These are phyloP conservation scores for Thryonomys swinderianus DNA, from an alignment of 2,113 vertebrate species.

Conservation along the genomic window DNA sequence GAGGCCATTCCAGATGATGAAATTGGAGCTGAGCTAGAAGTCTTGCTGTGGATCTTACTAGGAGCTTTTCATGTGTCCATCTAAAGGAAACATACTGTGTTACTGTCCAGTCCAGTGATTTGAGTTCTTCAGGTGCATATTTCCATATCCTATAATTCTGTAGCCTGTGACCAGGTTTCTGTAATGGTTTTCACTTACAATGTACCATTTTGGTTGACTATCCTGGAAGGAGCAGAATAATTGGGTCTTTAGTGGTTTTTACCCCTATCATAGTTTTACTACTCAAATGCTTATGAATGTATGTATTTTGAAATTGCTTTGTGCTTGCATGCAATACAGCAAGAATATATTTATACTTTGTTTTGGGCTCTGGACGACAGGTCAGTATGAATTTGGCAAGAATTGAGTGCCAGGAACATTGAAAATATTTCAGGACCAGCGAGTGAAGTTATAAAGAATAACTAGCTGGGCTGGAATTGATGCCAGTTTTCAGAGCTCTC, in stretches of 20 bases:
- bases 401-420: neutral
- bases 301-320: slow-evolving; percentile 14
- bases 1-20: neutral
- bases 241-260: neutral
- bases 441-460: neutral
- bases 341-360: slow-evolving; percentile 4
- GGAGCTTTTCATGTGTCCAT: neutral
- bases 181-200: neutral
- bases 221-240: neutral
- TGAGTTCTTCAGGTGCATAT: neutral
- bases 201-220: neutral
- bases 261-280: neutral
- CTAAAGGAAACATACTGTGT: neutral
- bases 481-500: neutral
- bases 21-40: neutral
- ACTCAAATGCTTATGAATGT: neutral
- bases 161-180: neutral
- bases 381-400: neutral
- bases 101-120: neutral
- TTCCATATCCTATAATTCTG: neutral
- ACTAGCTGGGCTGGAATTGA: neutral
- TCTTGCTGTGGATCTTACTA: neutral
- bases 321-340: neutral
- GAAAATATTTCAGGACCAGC: neutral
- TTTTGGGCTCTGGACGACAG: neutral